Conservation (phyloP, 2,888 invertebrate species). For the Eupithecia tripunctaria region DNA sequence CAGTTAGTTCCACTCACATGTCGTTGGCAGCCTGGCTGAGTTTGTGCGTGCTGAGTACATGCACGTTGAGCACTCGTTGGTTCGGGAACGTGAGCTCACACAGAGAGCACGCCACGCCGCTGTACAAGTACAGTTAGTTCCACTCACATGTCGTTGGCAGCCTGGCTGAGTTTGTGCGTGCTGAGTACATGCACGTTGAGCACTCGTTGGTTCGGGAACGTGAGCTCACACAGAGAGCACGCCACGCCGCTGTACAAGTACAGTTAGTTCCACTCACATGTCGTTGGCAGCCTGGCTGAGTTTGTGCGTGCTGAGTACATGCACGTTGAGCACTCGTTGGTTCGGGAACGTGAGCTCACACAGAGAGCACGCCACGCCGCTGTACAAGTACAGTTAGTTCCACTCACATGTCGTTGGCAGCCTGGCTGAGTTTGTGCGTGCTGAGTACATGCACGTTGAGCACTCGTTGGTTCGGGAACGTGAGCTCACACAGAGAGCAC, state of each 20-base stretch:
- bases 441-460: constrained; percentile 7
- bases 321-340: constrained; percentile 3
- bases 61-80: not conserved
- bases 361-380: not conserved
- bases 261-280: constrained; percentile 6
- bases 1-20: constrained; percentile 5
- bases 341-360: constrained; percentile 1
- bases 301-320: constrained; percentile 7
- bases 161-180: not conserved
- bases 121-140: not conserved
- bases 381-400: constrained; percentile 3
- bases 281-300: not conserved
- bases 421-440: constrained; percentile 1
- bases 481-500: not conserved
- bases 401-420: constrained; percentile 1
- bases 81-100: not conserved
- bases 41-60: constrained; percentile 2
- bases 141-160: constrained; percentile 5
- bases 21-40: not conserved
- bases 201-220: constrained; percentile 3
- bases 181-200: constrained; percentile 7
- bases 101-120: not conserved
- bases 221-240: not conserved
- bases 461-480: constrained; percentile 4
- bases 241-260: not conserved